Conservation (phyloP, 2,888 invertebrate species). For the Tethea ocularis region DNA sequence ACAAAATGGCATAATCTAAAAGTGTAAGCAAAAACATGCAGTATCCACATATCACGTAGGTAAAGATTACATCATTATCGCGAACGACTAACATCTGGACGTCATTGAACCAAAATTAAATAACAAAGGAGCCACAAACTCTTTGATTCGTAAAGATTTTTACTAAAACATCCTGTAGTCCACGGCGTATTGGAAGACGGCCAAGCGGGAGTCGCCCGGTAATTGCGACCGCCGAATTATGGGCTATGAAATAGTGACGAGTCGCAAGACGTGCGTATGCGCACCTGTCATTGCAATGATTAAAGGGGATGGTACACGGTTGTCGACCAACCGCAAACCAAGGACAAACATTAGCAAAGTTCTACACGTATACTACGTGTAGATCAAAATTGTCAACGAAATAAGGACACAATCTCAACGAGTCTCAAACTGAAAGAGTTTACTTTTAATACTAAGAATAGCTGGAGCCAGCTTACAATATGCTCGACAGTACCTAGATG, state of each 20-base stretch:
- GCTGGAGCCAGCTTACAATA: too few relatives aligned
- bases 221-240: conserved; percentile 18
- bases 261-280: neutral
- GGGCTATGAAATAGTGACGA: conserved; percentile 8
- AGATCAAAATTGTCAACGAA: too few relatives aligned
- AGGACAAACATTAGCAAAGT: too few relatives aligned
- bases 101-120: neutral
- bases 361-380: too few relatives aligned
- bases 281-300: conserved; percentile 7
- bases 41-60: conserved; percentile 1
- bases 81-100: conserved; percentile 11
- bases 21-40: neutral
- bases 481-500: too few relatives aligned
- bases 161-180: conserved; percentile 40
- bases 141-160: conserved; percentile 9
- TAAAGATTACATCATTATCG: conserved; percentile 17
- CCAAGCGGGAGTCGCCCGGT: conserved; percentile 21
- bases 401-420: too few relatives aligned
- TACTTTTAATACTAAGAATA: too few relatives aligned
- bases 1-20: too few relatives aligned
- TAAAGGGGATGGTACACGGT: too few relatives aligned
- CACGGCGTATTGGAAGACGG: conserved; percentile 19
- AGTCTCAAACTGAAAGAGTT: too few relatives aligned
- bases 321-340: too few relatives aligned
- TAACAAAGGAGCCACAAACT: neutral